These are phyloP conservation scores for Vidua chalybeata DNA, from an alignment of 2,113 vertebrate genomes.

Conservation along the genomic window DNA sequence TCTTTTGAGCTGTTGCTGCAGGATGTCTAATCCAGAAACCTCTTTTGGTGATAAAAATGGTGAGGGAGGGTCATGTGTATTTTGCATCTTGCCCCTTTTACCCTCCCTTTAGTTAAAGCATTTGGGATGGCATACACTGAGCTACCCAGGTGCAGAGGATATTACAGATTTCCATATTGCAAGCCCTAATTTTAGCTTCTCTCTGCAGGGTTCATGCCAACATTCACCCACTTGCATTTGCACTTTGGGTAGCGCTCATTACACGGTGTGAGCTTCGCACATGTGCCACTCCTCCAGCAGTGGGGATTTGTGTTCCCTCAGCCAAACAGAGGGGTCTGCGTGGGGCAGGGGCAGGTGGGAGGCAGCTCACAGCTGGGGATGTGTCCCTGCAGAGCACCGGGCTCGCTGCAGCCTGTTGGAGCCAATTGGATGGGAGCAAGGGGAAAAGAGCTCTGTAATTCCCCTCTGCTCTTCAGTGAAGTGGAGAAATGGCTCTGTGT, in stretches of 20 bases:
- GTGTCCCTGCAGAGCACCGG: not conserved
- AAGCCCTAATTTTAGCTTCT: slow-evolving; percentile 25
- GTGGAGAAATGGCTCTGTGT: not conserved
- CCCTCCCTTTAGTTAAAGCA: not conserved
- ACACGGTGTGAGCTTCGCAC: not conserved
- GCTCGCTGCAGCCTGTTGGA: not conserved
- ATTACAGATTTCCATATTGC: slow-evolving; percentile 5
- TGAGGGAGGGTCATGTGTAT: not conserved
- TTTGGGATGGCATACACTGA: not conserved
- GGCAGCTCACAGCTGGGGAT: not conserved
- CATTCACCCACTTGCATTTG: slow-evolving; percentile 28
- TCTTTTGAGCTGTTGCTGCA: not conserved
- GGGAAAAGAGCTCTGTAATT: not conserved
- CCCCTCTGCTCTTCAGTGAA: not conserved
- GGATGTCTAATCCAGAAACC: not conserved
- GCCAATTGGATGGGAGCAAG: not conserved
- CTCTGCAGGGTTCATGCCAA: slow-evolving; percentile 8
- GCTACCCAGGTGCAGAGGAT: slow-evolving; percentile 14
- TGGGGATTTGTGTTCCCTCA: not conserved
- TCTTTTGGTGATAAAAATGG: not conserved
- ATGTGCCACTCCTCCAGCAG: not conserved
- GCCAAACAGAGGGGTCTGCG: not conserved
- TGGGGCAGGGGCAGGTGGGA: not conserved
- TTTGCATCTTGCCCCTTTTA: not conserved
- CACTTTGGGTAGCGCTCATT: slow-evolving; percentile 6